Evolutionary conservation across 2,113 vertebrate species (phyloP), one percentile per base, ranked within the genome.

Genomic region (Pteruthius melanotis): DNA sequence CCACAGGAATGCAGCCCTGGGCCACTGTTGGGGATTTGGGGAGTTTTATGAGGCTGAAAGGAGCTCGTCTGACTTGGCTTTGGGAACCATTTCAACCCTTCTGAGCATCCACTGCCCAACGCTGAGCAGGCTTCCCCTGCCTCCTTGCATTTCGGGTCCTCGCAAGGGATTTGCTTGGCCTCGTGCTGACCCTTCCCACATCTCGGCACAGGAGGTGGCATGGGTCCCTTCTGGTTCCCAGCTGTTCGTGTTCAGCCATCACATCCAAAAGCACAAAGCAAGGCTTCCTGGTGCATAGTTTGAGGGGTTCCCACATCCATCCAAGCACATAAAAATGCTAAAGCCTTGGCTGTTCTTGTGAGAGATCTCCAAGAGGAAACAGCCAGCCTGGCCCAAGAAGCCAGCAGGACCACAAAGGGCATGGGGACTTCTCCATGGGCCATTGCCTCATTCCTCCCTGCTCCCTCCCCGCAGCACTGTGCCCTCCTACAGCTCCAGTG

Each of bases 401-500:
- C 56, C 3, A 2, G 44, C 71, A 45, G 54, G 47, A 90, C 39
- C 1, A 1, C 7, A 4, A 0, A 3, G 87, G 69, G 54, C 80
- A 47, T 1, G 13, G 81, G 66, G 81, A 39, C 61, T 77, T 26
- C 42, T 77, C 35, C 5, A 0, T 4, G 30, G 42, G 74, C 79
- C 13, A 4, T 17, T 28, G 53, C 37, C 77, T 95, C 85, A 95
- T 71, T 74, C 54, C 80, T 64, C 15, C 75, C 63, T 57, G 45
- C 89, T 94, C 39, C 10, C 76, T 93, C 76, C 80, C 84, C 0
- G 4, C 95, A 98, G 98, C 97, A 97, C 98, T 12, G 98, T 98
- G 96, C 98, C 98, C 6, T 96, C 98, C 49, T 98, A 98, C 96
- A 98, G 97, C 96, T 98, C 98, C 22, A 97, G 98, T 0, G 93